These are phyloP conservation scores for Quadroppia sp. DNA, from an alignment of 2,888 invertebrate genomes.

Conservation along the genomic window DNA sequence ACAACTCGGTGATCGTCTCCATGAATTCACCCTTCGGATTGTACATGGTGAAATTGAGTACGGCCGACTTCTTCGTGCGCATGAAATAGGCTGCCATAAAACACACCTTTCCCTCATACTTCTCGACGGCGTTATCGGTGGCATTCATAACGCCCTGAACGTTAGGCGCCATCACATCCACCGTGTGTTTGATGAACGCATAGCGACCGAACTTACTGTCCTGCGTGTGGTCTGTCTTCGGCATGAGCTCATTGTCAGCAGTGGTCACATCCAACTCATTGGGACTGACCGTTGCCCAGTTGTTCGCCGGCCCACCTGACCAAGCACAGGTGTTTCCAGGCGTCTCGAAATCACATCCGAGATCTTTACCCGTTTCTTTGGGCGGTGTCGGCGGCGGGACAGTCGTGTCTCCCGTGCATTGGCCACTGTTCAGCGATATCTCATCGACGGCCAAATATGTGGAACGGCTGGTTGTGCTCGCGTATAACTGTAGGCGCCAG, in stretches of 20 bases:
- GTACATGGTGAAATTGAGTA: background rate
- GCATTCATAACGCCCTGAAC: background rate
- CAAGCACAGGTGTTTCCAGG: constrained; percentile 44
- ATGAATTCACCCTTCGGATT: background rate
- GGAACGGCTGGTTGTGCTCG: background rate
- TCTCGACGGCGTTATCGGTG: background rate
- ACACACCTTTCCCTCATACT: background rate
- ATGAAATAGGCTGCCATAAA: background rate
- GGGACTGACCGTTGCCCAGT: background rate
- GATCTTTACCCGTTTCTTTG: constrained; percentile 8
- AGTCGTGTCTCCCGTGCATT: background rate
- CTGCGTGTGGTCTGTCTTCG: background rate
- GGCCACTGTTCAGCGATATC: background rate
- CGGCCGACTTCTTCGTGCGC: background rate
- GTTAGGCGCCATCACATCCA: no score
- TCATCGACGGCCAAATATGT: constrained; percentile 13
- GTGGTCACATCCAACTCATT: background rate
- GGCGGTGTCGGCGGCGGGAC: background rate
- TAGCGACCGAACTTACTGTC: background rate
- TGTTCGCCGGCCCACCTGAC: background rate
- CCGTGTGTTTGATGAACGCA: background rate
- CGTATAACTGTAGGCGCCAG: background rate
- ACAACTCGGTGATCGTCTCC: background rate
- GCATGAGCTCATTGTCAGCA: background rate
- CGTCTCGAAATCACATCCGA: constrained; percentile 45